A percentile compares a stretch with the other conserved stretches of the same genome.
phyloP scores from a whole-genome alignment of 2,888 invertebrate genomes.

The Tenthredo amoena region DNA sequence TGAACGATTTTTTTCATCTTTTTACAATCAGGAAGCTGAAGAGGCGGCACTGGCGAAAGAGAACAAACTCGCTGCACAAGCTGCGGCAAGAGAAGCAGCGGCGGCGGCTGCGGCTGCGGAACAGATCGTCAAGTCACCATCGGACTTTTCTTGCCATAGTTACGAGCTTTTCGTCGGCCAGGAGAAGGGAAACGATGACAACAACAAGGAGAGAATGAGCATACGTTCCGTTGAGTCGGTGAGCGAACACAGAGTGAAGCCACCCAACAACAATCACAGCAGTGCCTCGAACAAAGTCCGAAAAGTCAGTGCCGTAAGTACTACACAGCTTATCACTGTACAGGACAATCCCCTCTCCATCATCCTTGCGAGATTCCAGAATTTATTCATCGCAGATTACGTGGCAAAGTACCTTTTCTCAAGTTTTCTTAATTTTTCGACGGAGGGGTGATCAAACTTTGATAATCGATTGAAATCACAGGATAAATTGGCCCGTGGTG shows the following conservation, averaged over 20 bases:
- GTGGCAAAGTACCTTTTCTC: conserved; percentile 7
- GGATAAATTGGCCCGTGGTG: background rate
- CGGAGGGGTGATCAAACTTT: background rate
- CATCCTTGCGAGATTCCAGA: background rate
- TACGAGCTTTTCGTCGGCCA: conserved; percentile 95
- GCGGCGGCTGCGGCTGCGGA: conserved; percentile 78
- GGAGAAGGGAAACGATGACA: conserved; percentile 92
- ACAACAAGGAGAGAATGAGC: conserved; percentile 95
- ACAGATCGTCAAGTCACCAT: conserved; percentile 92
- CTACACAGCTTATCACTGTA: conserved; percentile 53
- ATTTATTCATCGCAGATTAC: conserved; percentile 39
- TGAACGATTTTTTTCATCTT: background rate
- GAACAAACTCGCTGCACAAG: conserved; percentile 83
- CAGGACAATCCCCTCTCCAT: conserved; percentile 40
- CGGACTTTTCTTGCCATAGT: conserved; percentile 94
- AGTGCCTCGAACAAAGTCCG: conserved; percentile 77
- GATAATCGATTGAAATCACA: background rate
- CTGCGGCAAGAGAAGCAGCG: conserved; percentile 82
- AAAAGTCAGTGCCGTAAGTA: conserved; percentile 94
- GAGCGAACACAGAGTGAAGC: conserved; percentile 85
- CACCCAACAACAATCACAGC: conserved; percentile 73
- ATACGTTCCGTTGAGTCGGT: conserved; percentile 93
- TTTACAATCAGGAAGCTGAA: conserved; percentile 87
- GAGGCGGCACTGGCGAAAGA: conserved; percentile 88
- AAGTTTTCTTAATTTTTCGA: background rate